Conservation (phyloP, 2,797 vertebrate genomes). For the Ambastaia sidthimunki region DNA sequence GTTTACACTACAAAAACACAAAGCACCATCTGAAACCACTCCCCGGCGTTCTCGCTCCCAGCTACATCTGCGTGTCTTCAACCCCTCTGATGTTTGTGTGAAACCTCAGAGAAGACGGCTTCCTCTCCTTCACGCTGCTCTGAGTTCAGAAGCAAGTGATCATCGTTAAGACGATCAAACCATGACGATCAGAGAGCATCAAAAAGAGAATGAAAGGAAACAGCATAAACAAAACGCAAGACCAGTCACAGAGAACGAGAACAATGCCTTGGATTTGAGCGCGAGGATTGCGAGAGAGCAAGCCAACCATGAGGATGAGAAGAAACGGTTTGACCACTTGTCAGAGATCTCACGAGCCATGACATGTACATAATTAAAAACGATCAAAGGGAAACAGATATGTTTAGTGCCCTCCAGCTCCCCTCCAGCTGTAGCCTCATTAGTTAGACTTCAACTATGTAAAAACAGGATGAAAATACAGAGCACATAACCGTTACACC, state of each 20-base stretch:
- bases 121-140: slow-evolving; percentile 3
- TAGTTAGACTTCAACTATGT: slow-evolving; percentile 21
- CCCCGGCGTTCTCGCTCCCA: not conserved
- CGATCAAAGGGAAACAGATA: slow-evolving; percentile 51
- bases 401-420: slow-evolving; percentile 42
- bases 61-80: not conserved
- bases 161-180: slow-evolving; percentile 8
- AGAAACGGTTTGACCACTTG: slow-evolving; percentile 40
- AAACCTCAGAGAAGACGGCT: not conserved
- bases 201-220: slow-evolving; percentile 10
- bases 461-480: slow-evolving; percentile 13
- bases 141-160: not conserved
- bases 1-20: not conserved
- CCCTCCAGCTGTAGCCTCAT: slow-evolving; percentile 40
- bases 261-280: not conserved
- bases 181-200: slow-evolving; percentile 15
- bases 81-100: not conserved
- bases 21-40: not conserved
- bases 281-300: not conserved
- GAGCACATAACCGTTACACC: not conserved
- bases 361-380: slow-evolving; percentile 48
- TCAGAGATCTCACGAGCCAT: slow-evolving; percentile 22
- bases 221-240: not conserved
- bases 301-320: not conserved
- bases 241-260: not conserved